These are phyloP conservation scores for Mythimna loreyi DNA, from an alignment of 2,888 invertebrate species.

Conservation along the genomic window DNA sequence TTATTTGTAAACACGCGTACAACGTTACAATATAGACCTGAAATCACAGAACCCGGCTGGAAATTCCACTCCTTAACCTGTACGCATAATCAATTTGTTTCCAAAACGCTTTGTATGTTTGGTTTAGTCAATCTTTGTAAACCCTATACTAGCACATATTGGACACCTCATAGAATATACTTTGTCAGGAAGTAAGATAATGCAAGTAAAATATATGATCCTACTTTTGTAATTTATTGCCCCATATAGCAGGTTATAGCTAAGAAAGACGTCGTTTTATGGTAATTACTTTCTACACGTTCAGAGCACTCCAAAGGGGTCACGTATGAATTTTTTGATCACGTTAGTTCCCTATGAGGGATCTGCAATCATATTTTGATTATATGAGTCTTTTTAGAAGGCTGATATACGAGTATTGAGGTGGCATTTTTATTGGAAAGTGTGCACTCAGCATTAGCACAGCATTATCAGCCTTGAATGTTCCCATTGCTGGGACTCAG, in stretches of 20 bases:
- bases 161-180: slow-evolving; percentile 17
- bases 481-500: no score
- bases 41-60: no score
- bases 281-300: slow-evolving; percentile 60
- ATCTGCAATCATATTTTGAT: slow-evolving; percentile 40
- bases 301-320: slow-evolving; percentile 52
- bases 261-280: slow-evolving; percentile 61
- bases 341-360: slow-evolving; percentile 41
- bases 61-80: no score
- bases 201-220: slow-evolving; percentile 54
- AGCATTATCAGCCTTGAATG: no score
- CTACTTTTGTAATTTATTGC: slow-evolving; percentile 58
- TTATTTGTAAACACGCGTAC: no score
- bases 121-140: not conserved
- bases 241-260: slow-evolving; percentile 60
- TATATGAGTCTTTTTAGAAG: slow-evolving; percentile 2
- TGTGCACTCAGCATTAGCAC: no score
- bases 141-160: not conserved
- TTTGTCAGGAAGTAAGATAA: slow-evolving; percentile 44
- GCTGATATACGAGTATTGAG: not conserved
- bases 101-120: no score
- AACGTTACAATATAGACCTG: no score
- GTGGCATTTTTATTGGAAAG: not conserved
- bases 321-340: slow-evolving; percentile 60
- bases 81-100: no score